These are phyloP conservation scores for Melanerpes formicivorus DNA, from an alignment of 2,113 vertebrate genomes.

Conservation along the genomic window DNA sequence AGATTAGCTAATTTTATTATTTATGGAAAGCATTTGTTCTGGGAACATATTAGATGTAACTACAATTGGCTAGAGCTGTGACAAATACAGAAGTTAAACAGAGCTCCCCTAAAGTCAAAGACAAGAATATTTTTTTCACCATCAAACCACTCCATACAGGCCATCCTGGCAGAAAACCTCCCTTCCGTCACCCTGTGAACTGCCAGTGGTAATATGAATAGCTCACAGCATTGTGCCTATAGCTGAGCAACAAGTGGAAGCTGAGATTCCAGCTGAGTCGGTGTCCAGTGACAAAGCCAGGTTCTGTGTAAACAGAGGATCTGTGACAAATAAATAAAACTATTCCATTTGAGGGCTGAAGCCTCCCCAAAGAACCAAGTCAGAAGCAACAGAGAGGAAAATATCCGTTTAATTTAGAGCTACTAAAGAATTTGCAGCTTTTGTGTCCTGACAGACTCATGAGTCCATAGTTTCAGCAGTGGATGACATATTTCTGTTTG, in stretches of 20 bases:
- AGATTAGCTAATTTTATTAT: slow-evolving; percentile 51
- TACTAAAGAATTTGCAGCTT: not conserved
- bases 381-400: not conserved
- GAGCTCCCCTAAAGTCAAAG: slow-evolving; percentile 25
- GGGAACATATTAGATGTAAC: slow-evolving; percentile 18
- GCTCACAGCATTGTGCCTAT: not conserved
- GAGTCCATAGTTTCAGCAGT: not conserved
- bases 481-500: not conserved
- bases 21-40: slow-evolving; percentile 59
- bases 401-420: not conserved
- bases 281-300: not conserved
- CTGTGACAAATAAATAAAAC: not conserved
- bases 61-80: slow-evolving; percentile 27
- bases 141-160: not conserved
- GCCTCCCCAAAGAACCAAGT: not conserved
- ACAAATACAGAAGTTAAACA: slow-evolving; percentile 46
- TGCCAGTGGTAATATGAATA: not conserved
- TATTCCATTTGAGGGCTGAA: not conserved
- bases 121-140: not conserved
- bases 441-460: not conserved
- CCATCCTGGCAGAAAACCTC: not conserved
- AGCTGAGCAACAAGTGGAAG: not conserved
- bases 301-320: not conserved
- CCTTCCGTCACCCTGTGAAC: not conserved
- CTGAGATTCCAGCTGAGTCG: not conserved